Evolutionary conservation across 2,113 vertebrate genomes (phyloP).

Genomic region (Mola mola): DNA sequence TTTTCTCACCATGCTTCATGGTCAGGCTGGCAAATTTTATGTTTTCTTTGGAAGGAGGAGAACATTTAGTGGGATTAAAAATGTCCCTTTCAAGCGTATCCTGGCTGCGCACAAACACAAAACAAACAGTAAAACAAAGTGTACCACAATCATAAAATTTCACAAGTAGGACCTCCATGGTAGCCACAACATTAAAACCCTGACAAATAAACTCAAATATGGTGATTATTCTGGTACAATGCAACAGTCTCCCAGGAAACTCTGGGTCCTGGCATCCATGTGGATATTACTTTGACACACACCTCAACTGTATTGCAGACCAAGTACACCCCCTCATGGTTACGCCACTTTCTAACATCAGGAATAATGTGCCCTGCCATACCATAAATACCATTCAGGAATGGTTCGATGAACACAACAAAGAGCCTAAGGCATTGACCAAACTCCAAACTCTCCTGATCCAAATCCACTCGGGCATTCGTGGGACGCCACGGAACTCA

Average conservation of each 20-base stretch:
- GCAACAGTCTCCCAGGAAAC: no score
- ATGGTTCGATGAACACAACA: background rate
- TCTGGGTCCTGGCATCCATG: background rate
- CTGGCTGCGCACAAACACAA: background rate
- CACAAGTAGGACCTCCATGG: no score
- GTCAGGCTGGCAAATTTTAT: conserved; percentile 32
- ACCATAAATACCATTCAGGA: background rate
- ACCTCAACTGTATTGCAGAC: background rate
- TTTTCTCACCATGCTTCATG: conserved; percentile 26
- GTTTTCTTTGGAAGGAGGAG: conserved; percentile 19
- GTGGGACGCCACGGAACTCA: no score
- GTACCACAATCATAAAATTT: no score
- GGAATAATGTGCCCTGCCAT: background rate
- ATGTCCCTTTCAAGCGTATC: conserved; percentile 5
- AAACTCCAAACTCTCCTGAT: background rate
- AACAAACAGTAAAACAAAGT: background rate
- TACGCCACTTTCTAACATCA: no score
- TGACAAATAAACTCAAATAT: no score
- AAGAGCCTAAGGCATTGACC: background rate
- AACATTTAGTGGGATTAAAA: conserved; percentile 15
- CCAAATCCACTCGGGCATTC: background rate
- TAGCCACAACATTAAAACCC: no score
- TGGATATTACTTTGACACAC: background rate
- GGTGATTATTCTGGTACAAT: no score
- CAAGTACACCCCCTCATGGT: background rate